Evolutionary conservation across 2,113 vertebrate species (phyloP).

Genomic region (Gila orcuttii): DNA sequence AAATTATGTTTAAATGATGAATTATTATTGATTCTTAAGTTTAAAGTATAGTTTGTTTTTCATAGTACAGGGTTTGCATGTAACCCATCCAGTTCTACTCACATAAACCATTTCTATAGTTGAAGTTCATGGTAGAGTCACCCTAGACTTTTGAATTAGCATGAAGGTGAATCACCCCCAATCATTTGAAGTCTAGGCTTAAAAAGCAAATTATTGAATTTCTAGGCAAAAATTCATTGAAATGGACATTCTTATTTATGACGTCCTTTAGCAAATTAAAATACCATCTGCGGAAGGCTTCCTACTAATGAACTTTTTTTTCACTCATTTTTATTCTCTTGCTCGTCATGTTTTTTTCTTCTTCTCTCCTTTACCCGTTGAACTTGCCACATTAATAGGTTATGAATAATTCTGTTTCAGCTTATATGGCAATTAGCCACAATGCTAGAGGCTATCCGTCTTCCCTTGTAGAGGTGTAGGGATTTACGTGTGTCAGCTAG

Average conservation of each 20-base stretch:
- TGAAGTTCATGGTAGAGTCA: conserved; percentile 41
- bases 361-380: conserved; percentile 66
- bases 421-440: conserved; percentile 77
- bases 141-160: conserved; percentile 54
- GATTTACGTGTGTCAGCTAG: conserved; percentile 68
- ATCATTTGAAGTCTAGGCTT: conserved; percentile 68
- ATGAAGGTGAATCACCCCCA: conserved; percentile 61
- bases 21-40: background rate
- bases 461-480: conserved; percentile 64
- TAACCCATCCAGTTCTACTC: no score
- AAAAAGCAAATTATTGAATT: conserved; percentile 69
- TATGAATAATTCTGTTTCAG: conserved; percentile 84
- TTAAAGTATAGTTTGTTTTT: background rate
- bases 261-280: conserved; percentile 78
- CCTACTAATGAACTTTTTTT: conserved; percentile 76
- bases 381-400: conserved; percentile 80
- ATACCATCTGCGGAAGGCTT: conserved; percentile 68
- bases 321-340: conserved; percentile 62
- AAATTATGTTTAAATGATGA: no score
- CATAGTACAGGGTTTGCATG: no score
- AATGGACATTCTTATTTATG: conserved; percentile 79
- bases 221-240: conserved; percentile 75
- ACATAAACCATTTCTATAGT: conserved; percentile 8
- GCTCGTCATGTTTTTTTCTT: conserved; percentile 57
- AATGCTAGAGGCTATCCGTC: conserved; percentile 74